Conservation (phyloP, 92 coral and sea anemone species). For the Porites rus region DNA sequence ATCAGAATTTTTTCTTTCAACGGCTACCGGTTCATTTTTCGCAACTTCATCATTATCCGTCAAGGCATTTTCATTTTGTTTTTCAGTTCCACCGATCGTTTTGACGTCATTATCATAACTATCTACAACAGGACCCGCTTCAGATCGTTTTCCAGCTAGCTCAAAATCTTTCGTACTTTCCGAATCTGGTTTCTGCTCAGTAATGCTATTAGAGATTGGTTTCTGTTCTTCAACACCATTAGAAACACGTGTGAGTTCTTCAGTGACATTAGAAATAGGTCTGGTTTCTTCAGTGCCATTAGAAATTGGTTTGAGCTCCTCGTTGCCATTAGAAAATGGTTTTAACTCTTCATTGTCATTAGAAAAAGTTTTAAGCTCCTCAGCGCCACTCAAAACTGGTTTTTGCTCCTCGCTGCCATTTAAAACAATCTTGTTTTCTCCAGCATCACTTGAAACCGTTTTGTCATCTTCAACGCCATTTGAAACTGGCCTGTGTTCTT, state of each 20-base stretch:
- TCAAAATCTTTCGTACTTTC: too few species aligned
- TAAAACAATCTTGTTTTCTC: neutral
- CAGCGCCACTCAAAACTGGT: neutral
- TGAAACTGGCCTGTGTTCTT: neutral
- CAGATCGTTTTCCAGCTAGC: too few species aligned
- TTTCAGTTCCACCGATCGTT: neutral
- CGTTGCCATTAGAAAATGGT: neutral
- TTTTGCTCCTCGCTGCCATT: neutral
- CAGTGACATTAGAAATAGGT: neutral
- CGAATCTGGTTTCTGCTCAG: neutral
- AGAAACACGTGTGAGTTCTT: neutral
- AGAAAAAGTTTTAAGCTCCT: neutral
- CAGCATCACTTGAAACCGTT: neutral
- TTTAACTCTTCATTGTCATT: neutral
- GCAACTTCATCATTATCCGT: neutral
- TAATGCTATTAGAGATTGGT: neutral
- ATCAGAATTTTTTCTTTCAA: constrained; percentile 3
- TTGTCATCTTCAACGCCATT: neutral
- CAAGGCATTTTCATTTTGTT: neutral
- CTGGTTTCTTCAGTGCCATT: neutral
- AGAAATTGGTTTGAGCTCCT: neutral
- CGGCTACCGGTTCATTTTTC: neutral
- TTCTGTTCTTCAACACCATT: neutral
- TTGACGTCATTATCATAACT: neutral
- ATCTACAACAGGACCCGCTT: neutral